Percentiles rank a stretch among this genome's conserved stretches.
Conservation (phyloP, 1,140 invertebrate species). For the Bombus sylvicola region DNA sequence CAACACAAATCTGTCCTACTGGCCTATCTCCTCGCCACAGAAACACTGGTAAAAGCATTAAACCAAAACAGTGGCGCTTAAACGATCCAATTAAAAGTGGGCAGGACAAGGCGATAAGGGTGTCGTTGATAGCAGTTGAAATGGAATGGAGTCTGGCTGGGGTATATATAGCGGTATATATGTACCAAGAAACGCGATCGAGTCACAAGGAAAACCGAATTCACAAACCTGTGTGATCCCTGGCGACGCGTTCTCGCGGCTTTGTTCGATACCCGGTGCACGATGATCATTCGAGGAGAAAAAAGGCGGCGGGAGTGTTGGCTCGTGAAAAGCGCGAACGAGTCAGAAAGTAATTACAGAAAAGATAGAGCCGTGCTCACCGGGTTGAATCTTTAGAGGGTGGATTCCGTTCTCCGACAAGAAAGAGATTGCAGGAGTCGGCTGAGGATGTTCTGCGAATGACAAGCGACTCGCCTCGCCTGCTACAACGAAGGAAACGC, state of each 20-base stretch:
- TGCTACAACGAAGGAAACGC: neutral
- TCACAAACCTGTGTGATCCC: neutral
- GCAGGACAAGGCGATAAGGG: constrained; percentile 16
- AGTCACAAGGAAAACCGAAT: constrained; percentile 8
- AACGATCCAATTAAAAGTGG: constrained; percentile 40
- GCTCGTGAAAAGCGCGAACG: constrained; percentile 43
- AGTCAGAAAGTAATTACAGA: constrained; percentile 56
- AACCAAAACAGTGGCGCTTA: neutral
- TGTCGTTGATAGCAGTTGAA: constrained; percentile 28
- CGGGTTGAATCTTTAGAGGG: constrained; percentile 27
- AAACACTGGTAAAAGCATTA: constrained; percentile 1
- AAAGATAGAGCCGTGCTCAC: constrained; percentile 31
- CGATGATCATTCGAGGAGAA: constrained; percentile 25
- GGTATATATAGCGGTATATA: neutral
- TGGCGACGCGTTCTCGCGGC: constrained; percentile 18
- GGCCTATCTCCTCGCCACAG: neutral
- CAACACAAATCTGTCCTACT: neutral
- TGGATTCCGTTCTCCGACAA: neutral
- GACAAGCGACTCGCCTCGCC: constrained; percentile 22
- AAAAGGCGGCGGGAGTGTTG: constrained; percentile 23
- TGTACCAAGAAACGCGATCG: neutral
- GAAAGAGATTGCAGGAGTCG: constrained; percentile 27
- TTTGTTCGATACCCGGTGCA: constrained; percentile 27
- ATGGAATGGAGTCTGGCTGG: neutral
- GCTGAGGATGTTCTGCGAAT: constrained; percentile 26